Evolutionary conservation across 2,797 vertebrate species (phyloP), one percentile per base, ranked within the genome.

Genomic region (Periparus ater): DNA sequence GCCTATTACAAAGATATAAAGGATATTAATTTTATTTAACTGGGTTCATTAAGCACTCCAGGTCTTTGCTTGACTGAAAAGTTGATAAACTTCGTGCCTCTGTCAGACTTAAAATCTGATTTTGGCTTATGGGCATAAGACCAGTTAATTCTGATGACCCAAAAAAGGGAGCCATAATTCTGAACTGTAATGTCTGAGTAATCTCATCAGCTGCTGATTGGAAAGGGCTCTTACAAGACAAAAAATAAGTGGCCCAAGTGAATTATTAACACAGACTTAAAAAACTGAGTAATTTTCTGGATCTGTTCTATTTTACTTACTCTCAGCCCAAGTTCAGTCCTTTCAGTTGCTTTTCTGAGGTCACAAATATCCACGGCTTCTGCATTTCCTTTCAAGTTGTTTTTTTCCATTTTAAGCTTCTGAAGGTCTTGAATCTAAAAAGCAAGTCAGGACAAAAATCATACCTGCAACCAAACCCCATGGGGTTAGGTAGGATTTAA

Each of bases 371-470:
- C 97, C 94, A 98, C 34, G 2, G 63, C 54, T 66, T 96, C 78
- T 40, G 30, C 81, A 4, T 87, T 87, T 20, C 96, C 92, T 48
- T 82, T 95, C 65, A 80, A 36, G 44, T 38, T 77, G 32, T 36
- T 92, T 44, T 93, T 87, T 60, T 91, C 90, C 85, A 98, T 95
- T 95, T 95, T 98, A 88, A 99, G 96, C 48, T 98, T 93, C 60
- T 86, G 95, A 93, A 99, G 96, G 74, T 98, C 98, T 85, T 98
- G 98, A 84, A 98, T 98, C 98, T 99, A 76, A 66, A 95, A 89
- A 65, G 13, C 48, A 50, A 91, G 6, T 61, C 8, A 27, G 18
- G 29, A 79, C 25, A 85, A 63, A 61, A 75, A 53, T 47, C 34
- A 84, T 7, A 55, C 6, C 9, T 12, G 9, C 10, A 73, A 54